Conservation (phyloP, 1,140 invertebrate species). For the Phenacoccus solenopsis region DNA sequence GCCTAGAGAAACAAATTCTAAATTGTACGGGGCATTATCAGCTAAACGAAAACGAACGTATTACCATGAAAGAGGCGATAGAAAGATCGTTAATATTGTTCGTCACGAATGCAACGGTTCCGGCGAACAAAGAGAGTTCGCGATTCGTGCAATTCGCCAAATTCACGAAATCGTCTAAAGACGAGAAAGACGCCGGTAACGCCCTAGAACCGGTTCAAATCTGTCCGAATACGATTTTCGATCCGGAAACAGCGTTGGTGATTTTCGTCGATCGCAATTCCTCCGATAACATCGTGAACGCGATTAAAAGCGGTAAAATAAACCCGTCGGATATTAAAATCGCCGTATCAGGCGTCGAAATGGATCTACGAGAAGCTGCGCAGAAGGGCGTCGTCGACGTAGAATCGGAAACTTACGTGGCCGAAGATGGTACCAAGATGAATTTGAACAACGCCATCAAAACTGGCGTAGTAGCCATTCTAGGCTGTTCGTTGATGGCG, state of each 20-base stretch:
- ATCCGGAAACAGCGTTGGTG: conserved; percentile 55
- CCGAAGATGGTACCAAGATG: conserved; percentile 48
- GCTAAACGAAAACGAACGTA: conserved; percentile 36
- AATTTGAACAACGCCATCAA: conserved; percentile 60
- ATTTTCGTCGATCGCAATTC: conserved; percentile 54
- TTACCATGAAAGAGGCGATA: conserved; percentile 70
- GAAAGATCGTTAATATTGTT: conserved; percentile 39
- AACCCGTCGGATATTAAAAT: background rate
- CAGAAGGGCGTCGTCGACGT: conserved; percentile 58
- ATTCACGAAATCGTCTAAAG: conserved; percentile 27
- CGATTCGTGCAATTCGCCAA: background rate
- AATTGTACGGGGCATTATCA: conserved; percentile 61
- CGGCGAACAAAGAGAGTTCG: background rate
- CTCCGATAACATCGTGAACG: conserved; percentile 36
- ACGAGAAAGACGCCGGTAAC: conserved; percentile 38
- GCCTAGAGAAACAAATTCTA: conserved; percentile 62
- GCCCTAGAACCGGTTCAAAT: conserved; percentile 52
- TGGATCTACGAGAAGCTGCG: conserved; percentile 63
- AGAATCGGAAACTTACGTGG: conserved; percentile 53
- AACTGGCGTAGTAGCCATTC: conserved; percentile 52
- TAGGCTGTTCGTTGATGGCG: conserved; percentile 47
- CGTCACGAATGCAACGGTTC: background rate
- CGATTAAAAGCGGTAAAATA: conserved; percentile 50
- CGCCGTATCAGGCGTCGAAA: conserved; percentile 38
- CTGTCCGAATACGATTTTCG: conserved; percentile 54